Evolutionary conservation across 2,888 invertebrate species (phyloP), one percentile per base, ranked within the genome.

Genomic region (Agapostemon virescens): DNA sequence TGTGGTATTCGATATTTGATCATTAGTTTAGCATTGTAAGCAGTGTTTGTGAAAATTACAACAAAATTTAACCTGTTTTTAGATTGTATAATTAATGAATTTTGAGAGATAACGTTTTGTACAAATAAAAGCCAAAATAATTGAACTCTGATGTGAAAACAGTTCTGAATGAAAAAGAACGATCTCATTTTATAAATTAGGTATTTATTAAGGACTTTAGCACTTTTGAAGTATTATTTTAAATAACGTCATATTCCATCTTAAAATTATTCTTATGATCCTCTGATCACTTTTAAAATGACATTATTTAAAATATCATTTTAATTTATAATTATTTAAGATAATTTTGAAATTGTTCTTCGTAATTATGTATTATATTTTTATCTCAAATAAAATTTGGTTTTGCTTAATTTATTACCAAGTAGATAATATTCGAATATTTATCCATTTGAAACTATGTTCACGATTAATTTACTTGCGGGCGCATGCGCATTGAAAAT

Each of bases 11-110:
- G 0, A 17, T 52, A 64, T 61, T 70, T 76, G 36, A n/a, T 17
- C 1, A 11, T 23, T 36, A 63, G n/a, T 23, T 49, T 17, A 11
- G 40, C 17, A 69, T 83, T 73, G 58, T 63, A 17, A 67, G 36
- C 23, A n/a, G 0, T 6, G 17, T n/a, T 64, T 61, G 33, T 20
- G 36, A 69, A 78, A 72, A 69, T 64, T 52, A 36, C 15, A 55
- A 64, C 26, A 17, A 33, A 38, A 17, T 71, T 45, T 40, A 77
- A 23, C 7, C 17, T 58, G 38, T n/a, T 52, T 15, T n/a, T 23
- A 15, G 9, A 26, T 20, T 55, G 5, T 26, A 20, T 23, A 11
- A 2, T 23, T 64, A 26, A 13, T 15, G 1, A 23, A 64, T 64
- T 64, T 38, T 40, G 38, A 23, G 15, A 38, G 38, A 6, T 15